A percentile compares a stretch with the other conserved stretches of the same genome.
phyloP scores from a whole-genome alignment of 2,797 vertebrate genomes.

The Galago senegalensis region DNA sequence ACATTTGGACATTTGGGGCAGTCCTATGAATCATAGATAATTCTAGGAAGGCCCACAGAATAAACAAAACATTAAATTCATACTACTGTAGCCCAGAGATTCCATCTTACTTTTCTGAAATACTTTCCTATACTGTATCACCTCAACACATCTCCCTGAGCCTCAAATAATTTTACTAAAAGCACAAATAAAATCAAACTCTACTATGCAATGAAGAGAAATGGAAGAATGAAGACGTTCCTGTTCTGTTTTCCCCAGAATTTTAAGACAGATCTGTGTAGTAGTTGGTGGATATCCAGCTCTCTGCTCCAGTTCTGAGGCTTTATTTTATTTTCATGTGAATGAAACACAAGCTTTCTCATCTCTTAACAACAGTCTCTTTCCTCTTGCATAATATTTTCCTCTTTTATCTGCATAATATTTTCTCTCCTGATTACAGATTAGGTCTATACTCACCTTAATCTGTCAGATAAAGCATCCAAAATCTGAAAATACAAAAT shows the following conservation, averaged over 20 bases:
- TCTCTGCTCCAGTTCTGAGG: neutral
- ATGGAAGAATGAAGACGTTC: neutral
- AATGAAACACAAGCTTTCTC: slow-evolving; percentile 54
- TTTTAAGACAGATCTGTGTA: neutral
- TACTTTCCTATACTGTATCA: neutral
- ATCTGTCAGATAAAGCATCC: too few species aligned
- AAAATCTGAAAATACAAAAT: neutral
- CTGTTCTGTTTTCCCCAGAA: neutral
- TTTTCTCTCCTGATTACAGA: neutral
- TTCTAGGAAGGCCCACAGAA: neutral
- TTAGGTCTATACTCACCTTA: neutral
- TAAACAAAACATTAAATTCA: slow-evolving; percentile 28
- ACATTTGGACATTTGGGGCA: neutral
- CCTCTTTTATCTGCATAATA: neutral
- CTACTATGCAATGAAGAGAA: neutral
- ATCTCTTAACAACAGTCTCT: neutral
- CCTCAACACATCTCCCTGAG: neutral
- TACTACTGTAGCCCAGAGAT: neutral
- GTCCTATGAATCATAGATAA: neutral
- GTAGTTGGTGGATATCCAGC: neutral
- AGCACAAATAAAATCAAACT: slow-evolving; percentile 53
- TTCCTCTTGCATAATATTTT: neutral
- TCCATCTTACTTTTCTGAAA: slow-evolving; percentile 39
- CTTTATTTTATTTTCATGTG: neutral
- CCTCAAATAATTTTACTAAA: slow-evolving; percentile 45